A percentile compares a stretch with the other conserved stretches of the same genome.
These are phyloP conservation scores for Ibidorhyncha struthersii DNA, from an alignment of 2,113 vertebrate species.

Conservation along the genomic window DNA sequence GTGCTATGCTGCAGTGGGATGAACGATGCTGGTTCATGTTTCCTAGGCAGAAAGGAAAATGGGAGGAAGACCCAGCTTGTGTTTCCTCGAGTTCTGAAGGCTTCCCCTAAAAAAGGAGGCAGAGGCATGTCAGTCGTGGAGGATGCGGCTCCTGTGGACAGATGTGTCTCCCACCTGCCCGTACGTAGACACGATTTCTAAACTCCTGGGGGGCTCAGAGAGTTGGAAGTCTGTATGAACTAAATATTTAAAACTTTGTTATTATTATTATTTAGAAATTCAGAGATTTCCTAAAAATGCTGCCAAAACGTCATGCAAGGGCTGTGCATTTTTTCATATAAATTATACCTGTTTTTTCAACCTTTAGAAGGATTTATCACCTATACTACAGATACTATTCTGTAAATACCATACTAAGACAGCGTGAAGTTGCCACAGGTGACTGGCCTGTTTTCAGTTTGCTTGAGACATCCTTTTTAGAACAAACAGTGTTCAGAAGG, in stretches of 20 bases:
- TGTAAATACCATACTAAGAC: background rate
- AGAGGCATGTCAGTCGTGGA: background rate
- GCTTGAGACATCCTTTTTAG: background rate
- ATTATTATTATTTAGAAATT: background rate
- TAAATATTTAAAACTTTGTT: background rate
- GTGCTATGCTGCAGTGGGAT: background rate
- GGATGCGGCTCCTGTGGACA: background rate
- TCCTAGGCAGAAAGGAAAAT: background rate
- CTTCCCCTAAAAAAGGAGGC: background rate
- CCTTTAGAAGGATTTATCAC: background rate
- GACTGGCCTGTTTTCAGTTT: background rate
- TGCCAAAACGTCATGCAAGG: background rate
- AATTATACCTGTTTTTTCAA: background rate
- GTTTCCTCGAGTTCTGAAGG: background rate
- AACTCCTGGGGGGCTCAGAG: background rate
- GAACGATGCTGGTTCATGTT: background rate
- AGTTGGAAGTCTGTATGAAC: background rate
- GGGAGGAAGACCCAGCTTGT: background rate
- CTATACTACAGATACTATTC: background rate
- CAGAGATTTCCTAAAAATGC: background rate
- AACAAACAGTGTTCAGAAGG: background rate
- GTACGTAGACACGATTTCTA: accelerated
- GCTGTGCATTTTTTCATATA: background rate
- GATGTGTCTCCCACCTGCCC: background rate
- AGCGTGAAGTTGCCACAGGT: background rate